These are phyloP conservation scores for Apeira syringaria DNA, from an alignment of 2,888 invertebrate species.

Conservation along the genomic window DNA sequence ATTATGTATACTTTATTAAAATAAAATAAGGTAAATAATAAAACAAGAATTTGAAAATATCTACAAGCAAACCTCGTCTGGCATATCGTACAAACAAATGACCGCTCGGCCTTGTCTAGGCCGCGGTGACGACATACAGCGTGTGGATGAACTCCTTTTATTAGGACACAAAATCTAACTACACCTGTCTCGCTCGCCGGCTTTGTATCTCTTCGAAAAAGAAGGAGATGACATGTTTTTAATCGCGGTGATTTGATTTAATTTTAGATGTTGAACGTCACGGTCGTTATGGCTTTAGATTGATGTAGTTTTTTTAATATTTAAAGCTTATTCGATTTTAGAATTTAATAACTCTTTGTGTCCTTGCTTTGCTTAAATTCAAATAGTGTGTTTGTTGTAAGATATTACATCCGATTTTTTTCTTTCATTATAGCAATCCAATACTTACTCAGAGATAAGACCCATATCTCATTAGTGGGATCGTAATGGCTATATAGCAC, in stretches of 20 bases:
- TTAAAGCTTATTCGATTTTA: slow-evolving; percentile 16
- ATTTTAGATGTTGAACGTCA: slow-evolving; percentile 33
- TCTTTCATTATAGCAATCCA: no score
- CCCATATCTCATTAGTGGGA: no score
- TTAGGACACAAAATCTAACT: slow-evolving; percentile 59
- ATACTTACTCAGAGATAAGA: no score
- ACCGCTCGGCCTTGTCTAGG: slow-evolving; percentile 83
- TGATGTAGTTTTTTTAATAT: slow-evolving; percentile 7
- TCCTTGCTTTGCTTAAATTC: no score
- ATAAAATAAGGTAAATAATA: no score
- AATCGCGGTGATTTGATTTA: slow-evolving; percentile 43
- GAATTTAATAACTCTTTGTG: no score
- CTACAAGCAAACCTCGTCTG: slow-evolving; percentile 63
- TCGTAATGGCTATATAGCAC: no score
- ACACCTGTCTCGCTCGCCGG: slow-evolving; percentile 56
- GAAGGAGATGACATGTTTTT: slow-evolving; percentile 47
- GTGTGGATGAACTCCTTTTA: slow-evolving; percentile 72
- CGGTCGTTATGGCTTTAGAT: slow-evolving; percentile 19
- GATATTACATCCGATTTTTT: no score
- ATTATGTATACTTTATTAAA: no score
- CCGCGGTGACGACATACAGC: slow-evolving; percentile 75
- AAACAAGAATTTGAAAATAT: no score
- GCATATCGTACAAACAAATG: slow-evolving; percentile 74
- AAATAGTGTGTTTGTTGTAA: no score
- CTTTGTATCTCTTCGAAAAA: slow-evolving; percentile 23